Evolutionary conservation across 2,888 invertebrate genomes (phyloP).

Genomic region (Cabera pusaria): DNA sequence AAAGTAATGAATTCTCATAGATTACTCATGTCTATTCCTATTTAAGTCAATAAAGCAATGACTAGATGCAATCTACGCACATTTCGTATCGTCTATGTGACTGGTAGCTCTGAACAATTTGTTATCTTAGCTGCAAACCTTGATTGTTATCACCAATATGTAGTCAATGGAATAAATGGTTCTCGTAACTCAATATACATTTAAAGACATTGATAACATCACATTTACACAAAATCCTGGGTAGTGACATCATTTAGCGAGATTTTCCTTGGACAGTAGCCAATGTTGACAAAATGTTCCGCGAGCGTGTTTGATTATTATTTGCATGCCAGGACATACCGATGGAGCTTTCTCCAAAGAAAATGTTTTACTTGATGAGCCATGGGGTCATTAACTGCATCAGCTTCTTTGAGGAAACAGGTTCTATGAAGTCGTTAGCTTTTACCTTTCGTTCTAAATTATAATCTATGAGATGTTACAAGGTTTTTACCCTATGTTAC

Average conservation of each 20-base stretch:
- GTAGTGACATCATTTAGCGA: slow-evolving; percentile 26
- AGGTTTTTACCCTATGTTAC: slow-evolving; percentile 1
- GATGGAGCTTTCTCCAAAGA: slow-evolving; percentile 11
- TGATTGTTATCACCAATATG: slow-evolving; percentile 18
- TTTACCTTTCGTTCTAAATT: slow-evolving; percentile 9
- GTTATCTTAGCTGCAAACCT: slow-evolving; percentile 10
- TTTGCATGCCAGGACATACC: slow-evolving; percentile 24
- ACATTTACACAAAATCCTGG: slow-evolving; percentile 8
- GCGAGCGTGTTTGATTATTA: slow-evolving; percentile 30
- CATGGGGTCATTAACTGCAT: slow-evolving; percentile 11
- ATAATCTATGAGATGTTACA: slow-evolving; percentile 11
- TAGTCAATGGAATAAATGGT: slow-evolving; percentile 13
- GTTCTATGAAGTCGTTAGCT: slow-evolving; percentile 13
- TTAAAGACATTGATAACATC: slow-evolving; percentile 11
- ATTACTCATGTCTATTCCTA: slow-evolving; percentile 1
- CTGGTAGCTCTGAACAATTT: slow-evolving; percentile 18
- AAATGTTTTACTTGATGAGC: slow-evolving; percentile 10
- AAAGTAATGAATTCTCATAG: neutral
- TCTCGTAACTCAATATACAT: slow-evolving; percentile 16
- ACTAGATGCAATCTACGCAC: slow-evolving; percentile 7
- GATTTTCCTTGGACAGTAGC: slow-evolving; percentile 35
- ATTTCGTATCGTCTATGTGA: slow-evolving; percentile 6
- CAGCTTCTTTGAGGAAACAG: slow-evolving; percentile 12
- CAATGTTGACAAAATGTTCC: slow-evolving; percentile 39
- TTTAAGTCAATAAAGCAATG: slow-evolving; percentile 12